These are phyloP conservation scores for Stenodema calcarata DNA, from an alignment of 2,888 invertebrate species.

Conservation along the genomic window DNA sequence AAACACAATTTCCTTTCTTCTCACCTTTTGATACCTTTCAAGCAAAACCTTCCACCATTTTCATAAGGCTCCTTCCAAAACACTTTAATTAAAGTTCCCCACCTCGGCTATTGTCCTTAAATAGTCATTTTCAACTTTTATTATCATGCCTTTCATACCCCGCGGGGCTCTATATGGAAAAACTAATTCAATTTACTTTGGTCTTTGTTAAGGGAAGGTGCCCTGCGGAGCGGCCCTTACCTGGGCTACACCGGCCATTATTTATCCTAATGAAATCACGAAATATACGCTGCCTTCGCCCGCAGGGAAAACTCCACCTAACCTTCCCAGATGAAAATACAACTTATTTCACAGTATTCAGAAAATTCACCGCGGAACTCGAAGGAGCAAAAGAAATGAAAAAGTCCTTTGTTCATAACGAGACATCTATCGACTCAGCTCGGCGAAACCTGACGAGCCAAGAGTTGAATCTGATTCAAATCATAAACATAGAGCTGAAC, in stretches of 20 bases:
- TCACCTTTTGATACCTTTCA: not conserved
- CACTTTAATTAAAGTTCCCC: slow-evolving; percentile 35
- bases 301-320: not conserved
- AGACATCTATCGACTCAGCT: no score
- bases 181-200: slow-evolving; percentile 41
- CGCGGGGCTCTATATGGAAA: slow-evolving; percentile 38
- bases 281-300: slow-evolving; percentile 4
- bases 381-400: no score
- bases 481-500: no score
- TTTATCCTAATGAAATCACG: slow-evolving; percentile 44
- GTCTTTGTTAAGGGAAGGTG: slow-evolving; percentile 29
- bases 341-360: not conserved
- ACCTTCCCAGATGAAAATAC: slow-evolving; percentile 4
- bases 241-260: slow-evolving; percentile 11
- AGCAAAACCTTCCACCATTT: not conserved
- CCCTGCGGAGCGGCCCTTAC: slow-evolving; percentile 21
- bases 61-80: slow-evolving; percentile 10
- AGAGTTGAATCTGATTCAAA: no score
- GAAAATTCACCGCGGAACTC: not conserved
- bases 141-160: slow-evolving; percentile 20
- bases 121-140: slow-evolving; percentile 35
- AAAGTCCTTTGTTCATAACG: no score
- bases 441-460: no score
- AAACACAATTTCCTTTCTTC: slow-evolving; percentile 2
- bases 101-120: slow-evolving; percentile 19